phyloP scores from a whole-genome alignment of 2,888 invertebrate species.

The Amphipoea oculea region DNA sequence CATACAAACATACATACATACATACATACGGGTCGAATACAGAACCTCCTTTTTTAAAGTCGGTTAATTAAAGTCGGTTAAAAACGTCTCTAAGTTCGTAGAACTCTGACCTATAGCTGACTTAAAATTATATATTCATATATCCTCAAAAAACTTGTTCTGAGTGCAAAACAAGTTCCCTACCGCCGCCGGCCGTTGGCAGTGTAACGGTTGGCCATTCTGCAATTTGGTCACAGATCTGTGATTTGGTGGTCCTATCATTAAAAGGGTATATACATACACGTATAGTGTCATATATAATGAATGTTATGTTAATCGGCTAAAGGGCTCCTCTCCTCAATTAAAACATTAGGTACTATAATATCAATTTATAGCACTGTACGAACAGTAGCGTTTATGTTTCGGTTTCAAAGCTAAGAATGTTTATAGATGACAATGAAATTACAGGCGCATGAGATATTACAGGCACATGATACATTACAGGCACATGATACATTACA shows the following conservation, averaged over 20 bases:
- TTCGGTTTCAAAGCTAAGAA: not conserved
- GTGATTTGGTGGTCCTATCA: not conserved
- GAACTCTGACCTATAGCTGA: slow-evolving; percentile 34
- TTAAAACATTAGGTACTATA: not conserved
- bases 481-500: not conserved
- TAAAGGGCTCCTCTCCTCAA: not conserved
- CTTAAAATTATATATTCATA: not conserved
- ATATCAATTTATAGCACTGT: not conserved
- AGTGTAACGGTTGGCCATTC: not conserved
- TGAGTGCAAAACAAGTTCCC: slow-evolving; percentile 34
- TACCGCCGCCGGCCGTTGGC: not conserved
- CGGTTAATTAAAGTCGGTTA: no score
- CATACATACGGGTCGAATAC: no score
- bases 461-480: not conserved
- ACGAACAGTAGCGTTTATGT: not conserved
- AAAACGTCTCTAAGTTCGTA: slow-evolving; percentile 18
- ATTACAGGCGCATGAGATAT: not conserved
- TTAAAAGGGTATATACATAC: not conserved
- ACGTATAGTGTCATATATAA: not conserved
- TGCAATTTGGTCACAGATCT: not conserved
- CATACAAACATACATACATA: no score
- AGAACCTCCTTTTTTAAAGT: no score
- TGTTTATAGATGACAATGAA: not conserved
- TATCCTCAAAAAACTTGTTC: slow-evolving; percentile 43
- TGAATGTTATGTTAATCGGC: not conserved